Evolutionary conservation across 2,113 vertebrate species (phyloP).

Genomic region (Agapornis roseicollis): DNA sequence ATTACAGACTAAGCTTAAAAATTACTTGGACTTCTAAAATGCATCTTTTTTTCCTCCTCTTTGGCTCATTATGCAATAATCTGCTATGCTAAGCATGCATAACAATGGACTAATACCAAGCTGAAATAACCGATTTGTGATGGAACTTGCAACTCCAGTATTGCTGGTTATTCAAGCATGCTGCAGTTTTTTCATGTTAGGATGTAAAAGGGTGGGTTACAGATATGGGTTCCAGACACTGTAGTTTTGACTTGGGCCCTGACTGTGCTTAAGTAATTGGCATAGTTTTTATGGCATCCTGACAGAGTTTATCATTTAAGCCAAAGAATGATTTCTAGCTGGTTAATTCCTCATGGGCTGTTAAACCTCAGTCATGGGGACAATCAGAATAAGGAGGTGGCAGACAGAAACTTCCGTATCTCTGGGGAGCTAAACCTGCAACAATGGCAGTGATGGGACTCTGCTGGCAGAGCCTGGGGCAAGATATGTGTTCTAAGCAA

Average conservation of each 20-base stretch:
- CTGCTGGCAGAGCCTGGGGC: not conserved
- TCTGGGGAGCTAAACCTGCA: not conserved
- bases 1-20: not conserved
- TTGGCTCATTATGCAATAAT: conserved; percentile 17
- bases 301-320: not conserved
- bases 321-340: not conserved
- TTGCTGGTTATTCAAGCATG: conserved; percentile 24
- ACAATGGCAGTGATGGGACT: not conserved
- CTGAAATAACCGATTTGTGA: conserved; percentile 22
- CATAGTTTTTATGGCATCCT: not conserved
- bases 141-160: conserved; percentile 21
- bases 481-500: not conserved
- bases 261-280: not conserved
- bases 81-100: not conserved
- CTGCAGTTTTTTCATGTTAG: not conserved
- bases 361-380: not conserved
- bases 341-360: not conserved
- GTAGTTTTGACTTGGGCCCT: not conserved
- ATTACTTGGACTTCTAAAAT: not conserved
- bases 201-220: not conserved
- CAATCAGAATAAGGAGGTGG: not conserved
- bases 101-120: not conserved
- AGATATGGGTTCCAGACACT: not conserved
- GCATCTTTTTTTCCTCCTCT: not conserved
- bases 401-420: not conserved